phyloP scores from a whole-genome alignment of 2,888 invertebrate species.

The Drosophila conformis region DNA sequence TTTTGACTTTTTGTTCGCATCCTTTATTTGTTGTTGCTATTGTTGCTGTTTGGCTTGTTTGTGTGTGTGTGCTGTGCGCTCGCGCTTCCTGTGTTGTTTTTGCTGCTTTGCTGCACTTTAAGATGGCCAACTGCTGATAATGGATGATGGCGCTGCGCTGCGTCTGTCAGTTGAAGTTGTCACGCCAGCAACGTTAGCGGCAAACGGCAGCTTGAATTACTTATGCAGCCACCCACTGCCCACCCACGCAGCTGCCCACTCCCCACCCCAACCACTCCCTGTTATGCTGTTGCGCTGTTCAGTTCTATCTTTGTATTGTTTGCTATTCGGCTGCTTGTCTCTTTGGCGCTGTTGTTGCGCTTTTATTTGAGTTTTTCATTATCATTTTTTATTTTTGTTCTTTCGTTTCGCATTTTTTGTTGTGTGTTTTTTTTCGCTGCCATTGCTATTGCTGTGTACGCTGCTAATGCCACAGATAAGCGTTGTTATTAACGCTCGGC shows the following conservation, averaged over 20 bases:
- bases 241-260: background rate
- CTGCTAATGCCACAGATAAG: conserved; percentile 81
- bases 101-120: conserved; percentile 68
- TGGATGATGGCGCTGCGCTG: conserved; percentile 77
- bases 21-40: conserved; percentile 13
- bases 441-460: conserved; percentile 58
- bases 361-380: conserved; percentile 80
- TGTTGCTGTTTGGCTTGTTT: conserved; percentile 26
- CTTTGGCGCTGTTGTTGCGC: conserved; percentile 72
- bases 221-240: conserved; percentile 47
- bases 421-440: conserved; percentile 18
- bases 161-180: conserved; percentile 79
- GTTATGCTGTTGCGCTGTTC: conserved; percentile 16
- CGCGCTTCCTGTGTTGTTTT: conserved; percentile 45
- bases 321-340: conserved; percentile 59
- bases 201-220: conserved; percentile 73
- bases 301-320: conserved; percentile 47
- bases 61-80: conserved; percentile 20
- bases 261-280: background rate
- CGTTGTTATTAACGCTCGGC: conserved; percentile 82
- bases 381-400: conserved; percentile 58
- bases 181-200: conserved; percentile 67
- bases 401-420: conserved; percentile 10
- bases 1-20: conserved; percentile 28
- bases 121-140: conserved; percentile 82